Base-by-base conservation (phyloP, 2,113 vertebrate species). In the Chitala chitala region DNA sequence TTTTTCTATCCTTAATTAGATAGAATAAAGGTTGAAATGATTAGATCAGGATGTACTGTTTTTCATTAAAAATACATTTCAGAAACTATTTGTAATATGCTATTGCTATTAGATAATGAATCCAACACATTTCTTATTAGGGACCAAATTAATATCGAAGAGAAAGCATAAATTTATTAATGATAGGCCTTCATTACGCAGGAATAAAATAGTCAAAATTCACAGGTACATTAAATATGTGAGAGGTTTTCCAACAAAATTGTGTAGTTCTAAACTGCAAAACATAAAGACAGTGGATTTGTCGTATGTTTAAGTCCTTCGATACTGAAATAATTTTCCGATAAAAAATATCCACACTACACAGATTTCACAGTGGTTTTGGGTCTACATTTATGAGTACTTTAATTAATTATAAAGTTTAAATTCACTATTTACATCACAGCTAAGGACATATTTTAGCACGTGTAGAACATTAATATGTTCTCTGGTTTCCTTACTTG, bases 21-120 rank as follows among this genome's bases (percentile, higher is more conserved):
- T 96, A 94, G 92, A 93, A 94, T 94, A 95, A n/a, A 95, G 93
- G 94, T 96, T 97, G 94, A 97, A 96, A 93, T 94, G 95, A 98
- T 96, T 98, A 98, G 95, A 93, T 95, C 94, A 96, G 93, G 93
- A 98, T 94, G 89, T 95, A 94, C 94, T 95, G 94, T 95, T 97
- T 95, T 97, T 95, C 94, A 98, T 98, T 96, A 98, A 96, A 92
- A 97, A 96, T 94, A 93, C 92, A 94, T 95, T 95, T 94, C 90
- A 92, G 94, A 94, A 95, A 89, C 93, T 94, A 94, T 95, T 95
- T 94, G 91, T 95, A 95, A 94, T 94, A 92, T 96, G 91, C 92
- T 92, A 90, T 93, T 91, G 94, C 94, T 98, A 95, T 97, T 95
- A 97, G 96, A 97, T 96, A 98, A 95, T 94, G 92, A 95, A 94